Evolutionary conservation across 2,113 vertebrate species (phyloP).

Genomic region (Monopterus albus): DNA sequence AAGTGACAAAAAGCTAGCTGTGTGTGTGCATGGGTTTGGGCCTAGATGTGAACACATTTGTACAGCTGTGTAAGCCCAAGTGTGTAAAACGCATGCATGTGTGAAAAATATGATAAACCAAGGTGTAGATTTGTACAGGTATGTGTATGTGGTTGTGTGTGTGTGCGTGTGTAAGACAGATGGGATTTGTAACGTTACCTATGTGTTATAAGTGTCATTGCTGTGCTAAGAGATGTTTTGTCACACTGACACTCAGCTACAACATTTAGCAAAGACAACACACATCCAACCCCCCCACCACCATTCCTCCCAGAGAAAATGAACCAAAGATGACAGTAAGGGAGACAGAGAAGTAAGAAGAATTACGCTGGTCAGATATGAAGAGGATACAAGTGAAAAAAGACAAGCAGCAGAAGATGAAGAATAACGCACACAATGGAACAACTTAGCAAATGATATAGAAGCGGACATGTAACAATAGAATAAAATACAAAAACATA

Average conservation of each 20-base stretch:
- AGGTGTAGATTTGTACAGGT: background rate
- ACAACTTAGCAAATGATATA: no score
- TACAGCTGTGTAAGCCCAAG: slow-evolving; percentile 15
- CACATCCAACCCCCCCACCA: slow-evolving; percentile 52
- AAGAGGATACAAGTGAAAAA: no score
- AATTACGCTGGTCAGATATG: background rate
- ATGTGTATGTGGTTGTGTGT: slow-evolving; percentile 1
- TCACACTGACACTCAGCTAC: slow-evolving; percentile 56
- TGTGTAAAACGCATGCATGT: slow-evolving; percentile 18
- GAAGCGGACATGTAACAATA: no score
- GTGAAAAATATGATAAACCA: slow-evolving; percentile 34
- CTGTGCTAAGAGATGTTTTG: slow-evolving; percentile 74
- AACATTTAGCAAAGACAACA: slow-evolving; percentile 55
- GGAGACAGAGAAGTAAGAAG: no score
- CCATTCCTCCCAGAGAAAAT: background rate
- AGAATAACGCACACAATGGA: no score
- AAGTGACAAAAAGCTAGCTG: slow-evolving; percentile 16
- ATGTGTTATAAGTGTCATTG: slow-evolving; percentile 59
- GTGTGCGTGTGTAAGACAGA: slow-evolving; percentile 39
- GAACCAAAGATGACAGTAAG: background rate
- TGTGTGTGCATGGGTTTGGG: background rate
- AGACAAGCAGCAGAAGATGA: no score
- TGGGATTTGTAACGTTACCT: slow-evolving; percentile 57
- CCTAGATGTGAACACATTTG: slow-evolving; percentile 39
- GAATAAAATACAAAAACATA: no score